Conservation (phyloP, 2,888 invertebrate species). For the Galeruca laticollis region DNA sequence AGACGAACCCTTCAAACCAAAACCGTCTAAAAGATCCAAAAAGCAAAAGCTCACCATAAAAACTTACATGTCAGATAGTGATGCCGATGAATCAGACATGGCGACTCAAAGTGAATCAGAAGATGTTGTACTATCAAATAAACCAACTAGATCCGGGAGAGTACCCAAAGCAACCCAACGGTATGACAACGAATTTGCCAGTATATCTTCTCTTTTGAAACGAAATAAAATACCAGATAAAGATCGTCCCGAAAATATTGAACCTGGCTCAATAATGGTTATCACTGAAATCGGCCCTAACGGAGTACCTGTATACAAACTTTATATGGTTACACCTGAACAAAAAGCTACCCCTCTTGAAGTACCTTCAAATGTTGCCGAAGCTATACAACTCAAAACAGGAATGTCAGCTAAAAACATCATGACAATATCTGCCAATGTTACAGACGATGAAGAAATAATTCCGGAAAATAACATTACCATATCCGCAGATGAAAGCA, state of each 20-base stretch:
- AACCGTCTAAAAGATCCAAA: constrained; percentile 42
- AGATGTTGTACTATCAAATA: constrained; percentile 54
- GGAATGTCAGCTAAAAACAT: constrained; percentile 48
- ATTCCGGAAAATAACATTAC: constrained; percentile 46
- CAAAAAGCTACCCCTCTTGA: constrained; percentile 61
- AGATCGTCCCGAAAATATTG: constrained; percentile 49
- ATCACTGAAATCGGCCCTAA: constrained; percentile 65
- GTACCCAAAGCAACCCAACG: constrained; percentile 61
- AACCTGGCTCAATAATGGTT: constrained; percentile 70
- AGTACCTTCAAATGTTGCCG: constrained; percentile 61
- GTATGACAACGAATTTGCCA: constrained; percentile 42
- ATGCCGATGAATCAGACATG: constrained; percentile 54
- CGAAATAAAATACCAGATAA: constrained; percentile 15
- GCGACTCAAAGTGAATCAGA: constrained; percentile 50
- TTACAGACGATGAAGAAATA: constrained; percentile 40
- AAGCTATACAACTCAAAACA: constrained; percentile 49
- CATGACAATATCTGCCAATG: constrained; percentile 49
- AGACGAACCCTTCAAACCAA: neutral
- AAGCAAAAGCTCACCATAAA: constrained; percentile 47
- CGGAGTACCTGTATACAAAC: constrained; percentile 67
- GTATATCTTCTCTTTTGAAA: constrained; percentile 27
- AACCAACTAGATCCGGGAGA: constrained; percentile 67
- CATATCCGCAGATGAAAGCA: constrained; percentile 45
- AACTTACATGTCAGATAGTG: constrained; percentile 52
- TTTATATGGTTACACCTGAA: constrained; percentile 68